Evolutionary conservation across 2,797 vertebrate genomes (phyloP).

Genomic region (Pyrocephalus nanus): DNA sequence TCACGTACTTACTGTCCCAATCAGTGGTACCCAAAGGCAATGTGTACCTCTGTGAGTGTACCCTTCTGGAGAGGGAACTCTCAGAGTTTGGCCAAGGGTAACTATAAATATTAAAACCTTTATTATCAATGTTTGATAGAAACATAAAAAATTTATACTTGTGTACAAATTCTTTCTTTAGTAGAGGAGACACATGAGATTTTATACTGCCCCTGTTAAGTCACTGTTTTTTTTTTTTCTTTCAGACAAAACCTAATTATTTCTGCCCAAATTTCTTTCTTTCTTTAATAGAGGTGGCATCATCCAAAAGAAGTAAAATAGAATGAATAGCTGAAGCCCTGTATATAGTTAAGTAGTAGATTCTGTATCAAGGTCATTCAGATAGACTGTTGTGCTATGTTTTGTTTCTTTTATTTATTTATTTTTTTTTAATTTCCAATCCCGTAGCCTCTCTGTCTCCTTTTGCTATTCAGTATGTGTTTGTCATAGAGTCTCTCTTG

Average conservation of each 20-base stretch:
- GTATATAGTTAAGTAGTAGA: slow-evolving; percentile 38
- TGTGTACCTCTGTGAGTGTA: slow-evolving; percentile 42
- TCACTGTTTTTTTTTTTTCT: background rate
- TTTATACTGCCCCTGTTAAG: slow-evolving; percentile 46
- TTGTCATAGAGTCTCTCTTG: slow-evolving; percentile 35
- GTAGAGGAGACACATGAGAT: slow-evolving; percentile 32
- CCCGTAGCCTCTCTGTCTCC: slow-evolving; percentile 5
- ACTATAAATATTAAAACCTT: slow-evolving; percentile 80
- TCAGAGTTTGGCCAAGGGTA: slow-evolving; percentile 76
- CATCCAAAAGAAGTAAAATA: background rate
- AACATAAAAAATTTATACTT: slow-evolving; percentile 77
- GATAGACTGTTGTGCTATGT: background rate
- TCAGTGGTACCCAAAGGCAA: slow-evolving; percentile 77
- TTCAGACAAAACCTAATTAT: slow-evolving; percentile 61
- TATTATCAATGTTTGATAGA: slow-evolving; percentile 79
- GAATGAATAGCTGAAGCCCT: background rate
- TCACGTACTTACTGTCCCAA: slow-evolving; percentile 50
- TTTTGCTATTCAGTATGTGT: slow-evolving; percentile 31
- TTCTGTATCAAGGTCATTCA: slow-evolving; percentile 64
- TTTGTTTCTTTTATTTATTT: background rate
- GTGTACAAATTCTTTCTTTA: slow-evolving; percentile 65
- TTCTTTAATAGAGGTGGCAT: background rate
- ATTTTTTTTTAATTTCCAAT: slow-evolving; percentile 29
- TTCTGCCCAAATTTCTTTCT: slow-evolving; percentile 35
- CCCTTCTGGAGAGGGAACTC: slow-evolving; percentile 53